Evolutionary conservation across 2,797 vertebrate species (phyloP).

Genomic region (Lemur catta): DNA sequence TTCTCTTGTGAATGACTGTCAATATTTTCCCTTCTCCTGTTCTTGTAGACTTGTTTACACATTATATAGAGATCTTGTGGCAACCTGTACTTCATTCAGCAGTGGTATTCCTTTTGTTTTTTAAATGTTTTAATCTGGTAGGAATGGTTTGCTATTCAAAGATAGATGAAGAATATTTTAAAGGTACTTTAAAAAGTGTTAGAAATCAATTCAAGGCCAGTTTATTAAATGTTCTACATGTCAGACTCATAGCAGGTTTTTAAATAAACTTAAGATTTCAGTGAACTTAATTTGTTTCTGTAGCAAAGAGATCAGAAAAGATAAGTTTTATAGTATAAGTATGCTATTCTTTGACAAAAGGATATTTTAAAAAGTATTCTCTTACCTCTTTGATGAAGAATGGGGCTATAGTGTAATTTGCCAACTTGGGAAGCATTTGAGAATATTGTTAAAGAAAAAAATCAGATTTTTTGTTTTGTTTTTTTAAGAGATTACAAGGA

Average conservation of each 20-base stretch:
- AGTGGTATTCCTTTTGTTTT: not conserved
- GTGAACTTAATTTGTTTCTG: not conserved
- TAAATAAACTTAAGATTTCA: slow-evolving; percentile 23
- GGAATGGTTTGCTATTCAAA: not conserved
- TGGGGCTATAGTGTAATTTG: not conserved
- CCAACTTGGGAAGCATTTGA: not conserved
- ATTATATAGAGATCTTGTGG: not conserved
- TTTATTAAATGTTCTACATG: not conserved
- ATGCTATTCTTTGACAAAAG: not conserved
- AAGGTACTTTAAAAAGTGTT: not conserved
- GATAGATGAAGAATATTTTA: not conserved
- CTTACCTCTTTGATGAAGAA: not conserved
- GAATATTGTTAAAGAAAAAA: not conserved
- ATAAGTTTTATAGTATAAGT: not conserved
- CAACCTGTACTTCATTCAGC: no score
- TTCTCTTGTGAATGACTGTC: not conserved
- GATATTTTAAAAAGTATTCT: not conserved
- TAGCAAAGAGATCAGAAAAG: not conserved
- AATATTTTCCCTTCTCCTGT: not conserved
- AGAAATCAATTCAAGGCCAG: not conserved
- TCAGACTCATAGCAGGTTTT: not conserved
- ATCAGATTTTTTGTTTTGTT: not conserved
- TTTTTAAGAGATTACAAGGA: not conserved
- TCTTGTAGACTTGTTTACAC: not conserved
- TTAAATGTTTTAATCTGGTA: not conserved